Conservation (phyloP, 2,113 vertebrate genomes). For the Salminus brasiliensis region DNA sequence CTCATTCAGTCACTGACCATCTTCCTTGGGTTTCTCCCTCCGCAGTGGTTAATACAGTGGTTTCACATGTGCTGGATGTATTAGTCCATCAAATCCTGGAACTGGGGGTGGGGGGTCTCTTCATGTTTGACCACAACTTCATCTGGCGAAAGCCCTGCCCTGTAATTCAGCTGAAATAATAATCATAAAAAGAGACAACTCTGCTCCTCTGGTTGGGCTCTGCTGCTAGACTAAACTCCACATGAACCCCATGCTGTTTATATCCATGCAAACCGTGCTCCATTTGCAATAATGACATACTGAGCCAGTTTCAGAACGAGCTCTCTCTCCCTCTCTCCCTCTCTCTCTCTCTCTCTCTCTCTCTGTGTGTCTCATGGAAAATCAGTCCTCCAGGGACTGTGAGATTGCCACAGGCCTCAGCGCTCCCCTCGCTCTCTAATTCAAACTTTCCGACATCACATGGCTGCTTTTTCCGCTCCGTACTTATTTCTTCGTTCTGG, state of each 20-base stretch:
- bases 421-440: background rate
- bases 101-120: no score
- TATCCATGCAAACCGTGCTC: background rate
- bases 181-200: background rate
- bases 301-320: background rate
- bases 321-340: background rate
- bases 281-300: background rate
- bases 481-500: background rate
- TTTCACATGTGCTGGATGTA: no score
- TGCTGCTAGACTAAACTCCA: conserved; percentile 27
- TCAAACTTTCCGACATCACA: background rate
- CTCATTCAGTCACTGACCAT: no score
- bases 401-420: conserved; percentile 1
- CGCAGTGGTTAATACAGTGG: no score
- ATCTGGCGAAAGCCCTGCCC: background rate
- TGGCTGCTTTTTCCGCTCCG: background rate
- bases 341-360: background rate
- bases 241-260: background rate
- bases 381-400: background rate
- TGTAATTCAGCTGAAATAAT: background rate
- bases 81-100: no score
- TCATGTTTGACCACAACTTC: no score
- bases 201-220: background rate
- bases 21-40: no score
- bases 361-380: conserved; percentile 10